These are phyloP conservation scores for Drosophila yakuba DNA, from an alignment of 1,140 invertebrate genomes.

Conservation along the genomic window DNA sequence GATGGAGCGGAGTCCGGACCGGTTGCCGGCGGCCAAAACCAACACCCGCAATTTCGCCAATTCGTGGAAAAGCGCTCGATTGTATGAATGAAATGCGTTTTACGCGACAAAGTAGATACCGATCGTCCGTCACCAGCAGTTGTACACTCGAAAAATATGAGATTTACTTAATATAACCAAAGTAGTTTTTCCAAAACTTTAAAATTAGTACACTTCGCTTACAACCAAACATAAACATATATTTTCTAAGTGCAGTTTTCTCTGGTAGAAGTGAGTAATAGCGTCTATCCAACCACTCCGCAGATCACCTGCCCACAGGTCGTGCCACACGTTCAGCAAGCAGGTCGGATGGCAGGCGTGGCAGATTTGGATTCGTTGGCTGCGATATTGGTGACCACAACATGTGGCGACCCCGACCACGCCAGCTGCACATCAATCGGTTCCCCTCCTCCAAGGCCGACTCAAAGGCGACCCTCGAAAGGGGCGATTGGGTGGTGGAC, in stretches of 20 bases:
- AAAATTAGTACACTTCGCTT: too few species aligned
- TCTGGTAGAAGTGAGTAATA: conserved; percentile 37
- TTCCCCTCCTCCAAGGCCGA: conserved; percentile 3
- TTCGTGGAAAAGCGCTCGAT: conserved; percentile 73
- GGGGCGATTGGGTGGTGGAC: not conserved
- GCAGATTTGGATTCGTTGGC: not conserved
- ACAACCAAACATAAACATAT: too few species aligned
- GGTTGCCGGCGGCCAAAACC: conserved; percentile 35
- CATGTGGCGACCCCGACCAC: conserved; percentile 10
- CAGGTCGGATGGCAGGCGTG: not conserved
- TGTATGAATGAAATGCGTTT: conserved; percentile 81
- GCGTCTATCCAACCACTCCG: not conserved
- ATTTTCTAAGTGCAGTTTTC: conserved; percentile 36
- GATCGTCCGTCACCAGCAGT: conserved; percentile 16
- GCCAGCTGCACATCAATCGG: conserved; percentile 38
- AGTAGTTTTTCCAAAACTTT: too few species aligned
- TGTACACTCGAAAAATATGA: conserved; percentile 7
- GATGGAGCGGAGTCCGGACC: conserved; percentile 28
- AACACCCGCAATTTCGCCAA: conserved; percentile 82
- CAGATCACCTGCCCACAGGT: conserved; percentile 17
- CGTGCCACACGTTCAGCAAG: not conserved
- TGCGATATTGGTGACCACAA: not conserved
- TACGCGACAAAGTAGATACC: conserved; percentile 60
- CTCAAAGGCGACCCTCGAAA: not conserved
- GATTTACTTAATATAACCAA: too few species aligned